Conservation (phyloP, 2,797 vertebrate species). For the Esox masquinongy region DNA sequence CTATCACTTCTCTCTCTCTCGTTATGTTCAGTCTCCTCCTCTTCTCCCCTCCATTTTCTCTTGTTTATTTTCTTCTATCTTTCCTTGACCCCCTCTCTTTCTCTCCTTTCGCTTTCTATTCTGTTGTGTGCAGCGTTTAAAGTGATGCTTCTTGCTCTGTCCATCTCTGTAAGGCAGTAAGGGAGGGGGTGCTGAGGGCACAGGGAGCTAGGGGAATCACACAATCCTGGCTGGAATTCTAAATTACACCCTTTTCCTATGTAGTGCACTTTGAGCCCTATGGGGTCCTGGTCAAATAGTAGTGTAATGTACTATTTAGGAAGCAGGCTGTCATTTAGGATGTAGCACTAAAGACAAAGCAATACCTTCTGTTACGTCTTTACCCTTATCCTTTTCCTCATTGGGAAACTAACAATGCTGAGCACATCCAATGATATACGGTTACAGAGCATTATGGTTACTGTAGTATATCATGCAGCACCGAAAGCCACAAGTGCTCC, state of each 20-base stretch:
- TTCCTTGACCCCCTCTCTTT: constrained; percentile 47
- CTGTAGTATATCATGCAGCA: neutral
- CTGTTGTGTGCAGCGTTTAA: constrained; percentile 77
- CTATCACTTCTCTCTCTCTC: constrained; percentile 62
- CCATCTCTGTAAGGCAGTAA: constrained; percentile 51
- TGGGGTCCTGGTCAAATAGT: neutral
- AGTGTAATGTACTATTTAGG: neutral
- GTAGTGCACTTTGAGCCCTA: neutral
- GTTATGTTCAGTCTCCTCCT: constrained; percentile 39
- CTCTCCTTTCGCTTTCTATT: constrained; percentile 56
- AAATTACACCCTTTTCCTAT: neutral
- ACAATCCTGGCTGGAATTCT: constrained; percentile 55
- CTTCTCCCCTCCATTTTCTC: constrained; percentile 30
- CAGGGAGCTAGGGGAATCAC: constrained; percentile 50
- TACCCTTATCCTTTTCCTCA: constrained; percentile 88
- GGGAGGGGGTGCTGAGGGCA: constrained; percentile 18
- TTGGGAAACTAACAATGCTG: constrained; percentile 69
- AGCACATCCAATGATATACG: constrained; percentile 52
- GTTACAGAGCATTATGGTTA: neutral
- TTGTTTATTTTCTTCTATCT: constrained; percentile 54
- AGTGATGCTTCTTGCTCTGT: constrained; percentile 82
- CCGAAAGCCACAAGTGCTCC: constrained; percentile 47
- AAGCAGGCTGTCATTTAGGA: neutral
- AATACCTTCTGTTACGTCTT: constrained; percentile 72
- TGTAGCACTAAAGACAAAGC: constrained; percentile 76